Evolutionary conservation across 1,140 invertebrate species (phyloP), one percentile per base, ranked within the genome.

Genomic region (Thaumetopoea pityocampa): DNA sequence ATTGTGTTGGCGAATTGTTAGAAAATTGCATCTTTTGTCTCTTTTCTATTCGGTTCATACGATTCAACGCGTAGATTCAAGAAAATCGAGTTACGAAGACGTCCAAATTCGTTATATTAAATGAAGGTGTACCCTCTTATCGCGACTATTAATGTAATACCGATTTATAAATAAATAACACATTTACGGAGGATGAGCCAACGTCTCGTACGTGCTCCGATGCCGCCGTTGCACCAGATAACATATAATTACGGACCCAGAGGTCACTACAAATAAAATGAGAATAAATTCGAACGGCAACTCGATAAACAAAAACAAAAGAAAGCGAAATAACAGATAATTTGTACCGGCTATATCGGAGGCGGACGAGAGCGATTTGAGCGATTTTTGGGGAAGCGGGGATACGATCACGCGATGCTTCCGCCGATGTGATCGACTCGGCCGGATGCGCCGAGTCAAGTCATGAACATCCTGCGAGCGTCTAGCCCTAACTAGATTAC

Each of bases 141-240:
- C 46, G 45, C 28, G 59, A 71, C 67, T 79, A 82, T 79, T 79
- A 82, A 79, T 78, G 55, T 74, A 70, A 60, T 70, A 55, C 59
- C 70, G 55, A 83, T 81, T 79, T 64, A 78, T 61, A 73, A 79
- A 81, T 81, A 81, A 84, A 84, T 73, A 84, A 81, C 62, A 63
- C 60, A 74, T 80, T 77, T 72, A 78, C 67, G 57, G 63, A 69
- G 69, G 66, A 70, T 55, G 52, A 51, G 61, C 50, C 48, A 42
- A 51, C 29, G 52, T 32, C 42, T 40, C 16, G 56, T 76, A 77
- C 76, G 76, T 74, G 76, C 59, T 32, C 35, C 44, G 37, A 50
- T 42, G 58, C 51, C 54, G 58, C 41, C 43, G 49, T 20, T 26
- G 45, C 46, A 45, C 51, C 52, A 50, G 59, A 56, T 57, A 77